phyloP scores from a whole-genome alignment of 1,140 invertebrate species.

The Probaryconus sp. region DNA sequence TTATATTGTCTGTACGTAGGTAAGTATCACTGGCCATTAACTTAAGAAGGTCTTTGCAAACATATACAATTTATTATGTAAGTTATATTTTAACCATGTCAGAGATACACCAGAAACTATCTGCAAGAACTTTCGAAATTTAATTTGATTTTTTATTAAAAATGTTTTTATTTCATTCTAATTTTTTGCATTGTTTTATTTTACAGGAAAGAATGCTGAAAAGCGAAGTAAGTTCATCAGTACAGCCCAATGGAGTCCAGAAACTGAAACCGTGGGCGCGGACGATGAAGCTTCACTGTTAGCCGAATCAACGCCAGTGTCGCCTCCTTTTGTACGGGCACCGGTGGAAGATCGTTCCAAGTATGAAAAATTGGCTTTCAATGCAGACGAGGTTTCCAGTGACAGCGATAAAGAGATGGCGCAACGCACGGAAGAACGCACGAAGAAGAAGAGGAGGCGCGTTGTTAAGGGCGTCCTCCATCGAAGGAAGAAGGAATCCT shows the following conservation, averaged over 20 bases:
- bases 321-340: constrained; percentile 81
- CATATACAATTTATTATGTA: no score
- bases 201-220: constrained; percentile 66
- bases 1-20: constrained; percentile 14
- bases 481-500: constrained; percentile 65
- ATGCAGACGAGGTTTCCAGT: constrained; percentile 81
- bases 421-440: constrained; percentile 62
- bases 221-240: constrained; percentile 54
- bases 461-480: constrained; percentile 67
- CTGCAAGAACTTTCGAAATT: constrained; percentile 26
- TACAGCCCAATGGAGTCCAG: constrained; percentile 67
- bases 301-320: constrained; percentile 69
- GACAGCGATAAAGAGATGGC: constrained; percentile 78
- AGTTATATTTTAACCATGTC: no score
- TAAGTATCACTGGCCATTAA: constrained; percentile 17
- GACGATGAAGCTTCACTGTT: constrained; percentile 70
- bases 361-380: constrained; percentile 85
- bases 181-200: constrained; percentile 35
- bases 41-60: constrained; percentile 33
- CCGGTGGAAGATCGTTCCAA: constrained; percentile 87
- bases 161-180: background rate
- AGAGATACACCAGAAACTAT: background rate
- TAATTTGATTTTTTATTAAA: background rate
- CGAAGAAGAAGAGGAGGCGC: constrained; percentile 68
- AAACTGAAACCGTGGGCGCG: constrained; percentile 46